phyloP scores from a whole-genome alignment of 2,888 invertebrate genomes.

The Harpalus rufipes region DNA sequence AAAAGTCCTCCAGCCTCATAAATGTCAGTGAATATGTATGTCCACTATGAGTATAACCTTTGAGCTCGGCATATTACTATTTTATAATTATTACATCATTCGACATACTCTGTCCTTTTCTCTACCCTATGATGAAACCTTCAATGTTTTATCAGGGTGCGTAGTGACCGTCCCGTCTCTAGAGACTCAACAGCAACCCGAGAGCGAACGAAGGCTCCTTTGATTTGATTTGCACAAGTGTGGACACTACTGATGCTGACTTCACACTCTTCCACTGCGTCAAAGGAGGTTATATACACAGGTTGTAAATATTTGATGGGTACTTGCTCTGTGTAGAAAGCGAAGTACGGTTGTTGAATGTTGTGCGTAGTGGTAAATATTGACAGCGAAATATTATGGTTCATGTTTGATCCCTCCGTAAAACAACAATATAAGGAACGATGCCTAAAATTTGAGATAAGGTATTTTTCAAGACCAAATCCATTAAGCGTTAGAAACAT shows the following conservation, averaged over 20 bases:
- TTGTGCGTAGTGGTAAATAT: background rate
- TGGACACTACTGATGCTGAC: conserved; percentile 14
- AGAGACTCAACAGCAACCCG: background rate
- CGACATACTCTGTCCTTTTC: background rate
- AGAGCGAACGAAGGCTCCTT: conserved; percentile 1
- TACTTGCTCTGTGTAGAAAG: background rate
- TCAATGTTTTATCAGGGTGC: background rate
- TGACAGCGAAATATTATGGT: background rate
- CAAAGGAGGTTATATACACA: background rate
- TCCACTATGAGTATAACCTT: background rate
- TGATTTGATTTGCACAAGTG: conserved; percentile 38
- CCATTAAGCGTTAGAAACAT: too few species aligned
- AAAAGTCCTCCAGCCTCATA: background rate
- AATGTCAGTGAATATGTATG: background rate
- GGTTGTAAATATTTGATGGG: background rate
- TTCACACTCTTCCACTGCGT: conserved; percentile 9
- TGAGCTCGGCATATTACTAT: background rate
- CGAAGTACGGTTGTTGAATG: background rate
- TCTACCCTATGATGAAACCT: background rate
- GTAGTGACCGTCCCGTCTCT: background rate
- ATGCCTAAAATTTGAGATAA: background rate
- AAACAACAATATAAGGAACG: background rate
- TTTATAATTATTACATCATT: background rate
- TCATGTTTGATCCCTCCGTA: background rate
- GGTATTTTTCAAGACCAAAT: too few species aligned